phyloP scores from a whole-genome alignment of 2,888 invertebrate genomes.

The Portevinia maculata region DNA sequence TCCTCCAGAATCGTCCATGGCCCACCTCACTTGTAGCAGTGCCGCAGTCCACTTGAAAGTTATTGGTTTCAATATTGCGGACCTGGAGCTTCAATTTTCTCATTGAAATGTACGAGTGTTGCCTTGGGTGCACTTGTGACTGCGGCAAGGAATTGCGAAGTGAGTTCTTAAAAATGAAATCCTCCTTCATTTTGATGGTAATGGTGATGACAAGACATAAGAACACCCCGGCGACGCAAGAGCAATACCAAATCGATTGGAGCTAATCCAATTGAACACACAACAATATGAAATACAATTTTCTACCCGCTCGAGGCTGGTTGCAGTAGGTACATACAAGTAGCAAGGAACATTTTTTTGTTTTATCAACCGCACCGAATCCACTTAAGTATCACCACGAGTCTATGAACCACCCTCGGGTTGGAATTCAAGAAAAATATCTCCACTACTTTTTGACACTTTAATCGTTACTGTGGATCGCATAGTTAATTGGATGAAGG shows the following conservation, averaged over 20 bases:
- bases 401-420: background rate
- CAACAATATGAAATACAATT: conserved; percentile 57
- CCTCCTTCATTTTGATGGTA: conserved; percentile 46
- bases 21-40: conserved; percentile 25
- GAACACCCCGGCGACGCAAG: background rate
- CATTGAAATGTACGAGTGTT: conserved; percentile 68
- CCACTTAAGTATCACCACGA: conserved; percentile 46
- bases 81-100: conserved; percentile 61
- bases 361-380: conserved; percentile 35
- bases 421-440: conserved; percentile 25
- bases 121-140: conserved; percentile 25
- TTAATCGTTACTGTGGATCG: conserved; percentile 36
- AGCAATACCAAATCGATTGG: conserved; percentile 54
- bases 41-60: conserved; percentile 7
- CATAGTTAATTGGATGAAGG: conserved; percentile 56
- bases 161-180: conserved; percentile 30
- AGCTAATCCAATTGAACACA: conserved; percentile 64
- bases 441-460: conserved; percentile 52
- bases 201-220: background rate
- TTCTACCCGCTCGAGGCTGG: conserved; percentile 33
- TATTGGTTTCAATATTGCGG: conserved; percentile 37
- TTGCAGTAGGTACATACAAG: conserved; percentile 1
- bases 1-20: conserved; percentile 61
- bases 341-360: background rate
- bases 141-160: conserved; percentile 29